phyloP scores from a whole-genome alignment of 2,113 vertebrate species.

The Thalassarche chlororhynchos region DNA sequence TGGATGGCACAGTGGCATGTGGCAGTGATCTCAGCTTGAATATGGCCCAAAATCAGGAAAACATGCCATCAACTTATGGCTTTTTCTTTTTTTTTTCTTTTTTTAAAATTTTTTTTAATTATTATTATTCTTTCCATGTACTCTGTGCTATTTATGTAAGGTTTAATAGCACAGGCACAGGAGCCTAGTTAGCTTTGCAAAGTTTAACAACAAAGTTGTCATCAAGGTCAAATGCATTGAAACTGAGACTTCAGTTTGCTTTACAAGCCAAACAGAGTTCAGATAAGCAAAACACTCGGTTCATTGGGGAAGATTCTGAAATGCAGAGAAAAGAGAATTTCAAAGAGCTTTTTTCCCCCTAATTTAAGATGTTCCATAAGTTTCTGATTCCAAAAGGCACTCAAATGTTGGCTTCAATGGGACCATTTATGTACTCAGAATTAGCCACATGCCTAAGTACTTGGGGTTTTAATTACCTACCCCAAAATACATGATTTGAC shows the following conservation, averaged over 20 bases:
- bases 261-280: slow-evolving; percentile 2
- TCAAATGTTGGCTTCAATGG: not conserved
- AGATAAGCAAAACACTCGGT: not conserved
- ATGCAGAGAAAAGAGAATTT: not conserved
- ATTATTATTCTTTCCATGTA: not conserved
- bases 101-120: not conserved
- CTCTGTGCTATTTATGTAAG: not conserved
- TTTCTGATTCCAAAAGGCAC: not conserved
- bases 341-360: not conserved
- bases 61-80: slow-evolving; percentile 20
- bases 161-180: not conserved
- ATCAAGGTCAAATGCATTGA: slow-evolving; percentile 61
- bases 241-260: slow-evolving; percentile 11
- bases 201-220: slow-evolving; percentile 51
- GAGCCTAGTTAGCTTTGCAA: slow-evolving; percentile 22
- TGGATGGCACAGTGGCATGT: slow-evolving; percentile 81
- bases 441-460: not conserved
- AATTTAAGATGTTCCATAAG: not conserved
- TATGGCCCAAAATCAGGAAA: slow-evolving; percentile 69
- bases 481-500: not conserved
- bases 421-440: not conserved
- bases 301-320: not conserved
- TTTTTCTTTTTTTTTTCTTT: not conserved
- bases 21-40: slow-evolving; percentile 72
- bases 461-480: not conserved